Percentiles rank a stretch among this genome's conserved stretches.
Evolutionary conservation across 2,113 vertebrate species (phyloP).

Genomic region (Chitala chitala): DNA sequence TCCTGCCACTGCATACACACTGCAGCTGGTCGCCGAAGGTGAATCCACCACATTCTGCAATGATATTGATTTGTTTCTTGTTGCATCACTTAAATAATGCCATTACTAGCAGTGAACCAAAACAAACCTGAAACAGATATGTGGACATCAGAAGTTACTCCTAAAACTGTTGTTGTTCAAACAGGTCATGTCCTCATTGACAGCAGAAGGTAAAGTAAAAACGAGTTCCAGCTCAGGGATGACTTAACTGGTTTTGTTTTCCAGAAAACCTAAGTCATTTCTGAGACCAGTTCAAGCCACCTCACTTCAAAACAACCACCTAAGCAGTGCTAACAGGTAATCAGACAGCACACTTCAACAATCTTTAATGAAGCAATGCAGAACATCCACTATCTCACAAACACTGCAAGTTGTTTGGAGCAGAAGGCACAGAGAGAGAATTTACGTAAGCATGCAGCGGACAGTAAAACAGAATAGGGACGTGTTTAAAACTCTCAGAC

Average conservation of each 20-base stretch:
- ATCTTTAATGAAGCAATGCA: not conserved
- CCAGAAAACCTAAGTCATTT: no score
- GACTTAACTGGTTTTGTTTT: conserved; percentile 30
- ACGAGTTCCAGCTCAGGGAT: conserved; percentile 27
- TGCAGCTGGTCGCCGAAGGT: not conserved
- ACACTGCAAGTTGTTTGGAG: not conserved
- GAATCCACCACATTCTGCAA: not conserved
- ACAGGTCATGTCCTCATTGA: conserved; percentile 52
- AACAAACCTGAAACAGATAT: conserved; percentile 30
- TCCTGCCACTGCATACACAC: not conserved
- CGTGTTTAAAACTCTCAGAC: not conserved
- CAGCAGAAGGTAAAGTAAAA: conserved; percentile 45
- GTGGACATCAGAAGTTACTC: conserved; percentile 31
- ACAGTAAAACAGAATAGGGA: not conserved
- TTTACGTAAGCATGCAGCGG: not conserved
- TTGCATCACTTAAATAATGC: conserved; percentile 6
- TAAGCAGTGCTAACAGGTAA: conserved; percentile 52
- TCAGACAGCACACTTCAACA: not conserved
- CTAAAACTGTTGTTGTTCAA: conserved; percentile 35
- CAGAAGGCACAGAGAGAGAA: not conserved
- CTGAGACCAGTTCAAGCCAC: conserved; percentile 11
- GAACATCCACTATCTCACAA: not conserved
- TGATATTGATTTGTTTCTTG: conserved; percentile 11
- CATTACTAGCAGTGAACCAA: not conserved
- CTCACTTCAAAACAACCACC: conserved; percentile 52